A percentile compares a stretch with the other conserved stretches of the same genome.
Conservation (phyloP, 1,140 invertebrate genomes). For the Formica exsecta region DNA sequence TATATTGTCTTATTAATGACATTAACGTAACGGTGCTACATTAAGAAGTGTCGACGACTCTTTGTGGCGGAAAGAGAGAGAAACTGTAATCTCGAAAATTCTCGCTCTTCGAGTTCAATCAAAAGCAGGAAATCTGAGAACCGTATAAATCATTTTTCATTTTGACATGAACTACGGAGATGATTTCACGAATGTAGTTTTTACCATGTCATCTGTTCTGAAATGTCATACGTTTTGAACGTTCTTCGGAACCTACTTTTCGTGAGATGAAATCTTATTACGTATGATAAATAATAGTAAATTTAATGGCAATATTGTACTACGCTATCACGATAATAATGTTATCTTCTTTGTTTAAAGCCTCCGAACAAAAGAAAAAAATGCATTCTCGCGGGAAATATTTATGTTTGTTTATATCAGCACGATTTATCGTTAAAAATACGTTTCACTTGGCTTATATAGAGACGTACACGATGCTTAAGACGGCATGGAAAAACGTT, state of each 20-base stretch:
- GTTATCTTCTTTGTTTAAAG: background rate
- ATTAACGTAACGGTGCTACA: conserved; percentile 25
- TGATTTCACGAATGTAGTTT: conserved; percentile 12
- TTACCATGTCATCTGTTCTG: background rate
- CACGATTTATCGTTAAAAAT: background rate
- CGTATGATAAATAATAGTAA: background rate
- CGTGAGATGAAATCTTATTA: background rate
- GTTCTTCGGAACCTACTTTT: background rate
- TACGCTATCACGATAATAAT: background rate
- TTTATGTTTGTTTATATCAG: conserved; percentile 10
- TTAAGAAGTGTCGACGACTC: conserved; percentile 36
- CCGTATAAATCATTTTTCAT: conserved; percentile 25
- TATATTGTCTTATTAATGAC: conserved; percentile 36
- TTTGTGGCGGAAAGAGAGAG: background rate
- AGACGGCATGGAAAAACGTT: conserved; percentile 36
- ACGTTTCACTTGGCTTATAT: background rate
- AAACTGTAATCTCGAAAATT: conserved; percentile 7
- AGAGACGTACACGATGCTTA: conserved; percentile 8
- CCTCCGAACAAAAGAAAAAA: background rate
- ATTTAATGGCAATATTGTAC: background rate
- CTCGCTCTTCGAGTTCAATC: background rate
- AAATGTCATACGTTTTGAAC: background rate
- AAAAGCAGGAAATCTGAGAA: conserved; percentile 11
- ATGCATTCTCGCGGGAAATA: background rate
- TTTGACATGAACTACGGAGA: conserved; percentile 4